Evolutionary conservation across 2,888 invertebrate genomes (phyloP).

Genomic region (Boloria euphrosyne): DNA sequence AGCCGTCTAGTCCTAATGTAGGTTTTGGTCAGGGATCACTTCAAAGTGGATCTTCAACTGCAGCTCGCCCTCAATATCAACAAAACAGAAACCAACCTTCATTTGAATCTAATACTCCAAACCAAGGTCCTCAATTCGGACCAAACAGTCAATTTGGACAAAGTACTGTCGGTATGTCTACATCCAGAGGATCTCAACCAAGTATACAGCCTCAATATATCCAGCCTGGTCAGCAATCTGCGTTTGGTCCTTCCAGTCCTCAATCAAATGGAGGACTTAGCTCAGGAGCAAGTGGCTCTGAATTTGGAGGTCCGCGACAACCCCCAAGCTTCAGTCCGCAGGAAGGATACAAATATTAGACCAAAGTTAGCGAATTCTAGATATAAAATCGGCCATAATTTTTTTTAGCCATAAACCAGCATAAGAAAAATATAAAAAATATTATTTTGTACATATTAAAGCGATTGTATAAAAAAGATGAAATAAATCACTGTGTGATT

Average conservation of each 20-base stretch:
- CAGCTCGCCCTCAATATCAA: conserved; percentile 19
- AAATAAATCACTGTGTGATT: conserved; percentile 44
- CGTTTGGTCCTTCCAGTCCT: conserved; percentile 31
- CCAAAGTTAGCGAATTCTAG: conserved; percentile 55
- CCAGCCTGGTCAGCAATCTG: conserved; percentile 17
- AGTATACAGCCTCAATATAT: too few species aligned
- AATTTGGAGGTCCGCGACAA: conserved; percentile 67
- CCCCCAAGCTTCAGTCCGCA: conserved; percentile 72
- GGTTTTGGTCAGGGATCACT: conserved; percentile 1
- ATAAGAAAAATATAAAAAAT: conserved; percentile 42
- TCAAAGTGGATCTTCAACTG: not conserved
- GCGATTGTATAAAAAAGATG: conserved; percentile 39
- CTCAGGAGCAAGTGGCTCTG: conserved; percentile 46
- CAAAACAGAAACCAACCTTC: conserved; percentile 22
- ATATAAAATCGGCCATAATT: conserved; percentile 34
- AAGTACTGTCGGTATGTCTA: conserved; percentile 14
- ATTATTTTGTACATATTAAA: conserved; percentile 38
- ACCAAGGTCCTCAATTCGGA: conserved; percentile 24
- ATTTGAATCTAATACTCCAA: conserved; percentile 27
- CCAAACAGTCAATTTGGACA: conserved; percentile 20
- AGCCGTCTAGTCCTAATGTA: conserved; percentile 1
- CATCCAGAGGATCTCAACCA: conserved; percentile 15
- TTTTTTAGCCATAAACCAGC: conserved; percentile 44
- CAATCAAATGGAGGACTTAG: conserved; percentile 27
- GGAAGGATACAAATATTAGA: conserved; percentile 75